Percentiles rank a stretch among this genome's conserved stretches.
Evolutionary conservation across 1,140 invertebrate genomes (phyloP).

Genomic region (Ruditapes philippinarum): DNA sequence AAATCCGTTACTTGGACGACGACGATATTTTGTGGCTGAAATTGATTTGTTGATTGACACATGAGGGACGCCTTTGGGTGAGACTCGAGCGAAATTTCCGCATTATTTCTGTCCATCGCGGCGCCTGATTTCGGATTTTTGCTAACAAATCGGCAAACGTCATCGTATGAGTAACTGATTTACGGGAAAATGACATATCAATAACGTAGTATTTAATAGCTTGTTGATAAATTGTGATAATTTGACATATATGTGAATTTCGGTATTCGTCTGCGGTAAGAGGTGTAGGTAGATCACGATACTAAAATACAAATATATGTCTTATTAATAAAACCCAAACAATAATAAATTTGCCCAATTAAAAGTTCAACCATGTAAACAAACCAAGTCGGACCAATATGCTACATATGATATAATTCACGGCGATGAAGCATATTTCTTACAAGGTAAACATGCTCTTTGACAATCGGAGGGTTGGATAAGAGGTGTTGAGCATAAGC

Average conservation of each 20-base stretch:
- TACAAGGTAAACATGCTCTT: background rate
- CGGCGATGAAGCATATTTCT: no score
- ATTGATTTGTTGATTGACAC: constrained; percentile 48
- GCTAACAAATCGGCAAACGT: constrained; percentile 34
- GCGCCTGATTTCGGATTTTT: constrained; percentile 34
- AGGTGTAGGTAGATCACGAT: background rate
- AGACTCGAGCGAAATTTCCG: constrained; percentile 32
- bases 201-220: constrained; percentile 19
- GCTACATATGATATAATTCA: no score
- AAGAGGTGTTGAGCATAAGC: background rate
- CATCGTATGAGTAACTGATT: constrained; percentile 49
- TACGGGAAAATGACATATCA: constrained; percentile 22
- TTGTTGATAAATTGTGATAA: constrained; percentile 26
- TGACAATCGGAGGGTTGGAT: background rate
- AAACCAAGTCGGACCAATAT: no score
- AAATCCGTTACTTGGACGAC: constrained; percentile 28
- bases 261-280: background rate
- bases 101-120: constrained; percentile 41
- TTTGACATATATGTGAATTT: constrained; percentile 16
- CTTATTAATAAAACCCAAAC: background rate
- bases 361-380: background rate
- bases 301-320: background rate
- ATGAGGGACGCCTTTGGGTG: constrained; percentile 27
- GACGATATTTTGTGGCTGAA: constrained; percentile 35
- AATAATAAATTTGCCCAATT: background rate